phyloP scores from a whole-genome alignment of 1,140 invertebrate genomes.

The Conus betulinus region DNA sequence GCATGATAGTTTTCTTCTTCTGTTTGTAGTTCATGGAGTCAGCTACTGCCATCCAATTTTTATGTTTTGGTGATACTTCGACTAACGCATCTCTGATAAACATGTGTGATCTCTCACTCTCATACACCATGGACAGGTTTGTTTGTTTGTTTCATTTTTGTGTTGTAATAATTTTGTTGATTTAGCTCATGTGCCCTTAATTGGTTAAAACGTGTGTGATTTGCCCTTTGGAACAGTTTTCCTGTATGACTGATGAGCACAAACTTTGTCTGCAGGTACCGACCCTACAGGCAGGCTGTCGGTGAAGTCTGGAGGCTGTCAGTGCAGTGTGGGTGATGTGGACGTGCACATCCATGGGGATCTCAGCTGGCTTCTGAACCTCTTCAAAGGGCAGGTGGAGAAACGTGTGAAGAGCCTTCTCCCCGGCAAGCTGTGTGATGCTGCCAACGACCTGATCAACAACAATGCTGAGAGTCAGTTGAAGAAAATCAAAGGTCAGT shows the following conservation, averaged over 20 bases:
- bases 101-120: neutral
- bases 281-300: slow-evolving; percentile 26
- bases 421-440: slow-evolving; percentile 42
- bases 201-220: neutral
- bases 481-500: slow-evolving; percentile 18
- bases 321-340: slow-evolving; percentile 42
- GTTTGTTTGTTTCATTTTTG: neutral
- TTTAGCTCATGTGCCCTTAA: too few relatives aligned
- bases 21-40: too few relatives aligned
- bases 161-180: neutral
- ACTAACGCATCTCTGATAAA: too few relatives aligned
- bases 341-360: slow-evolving; percentile 55
- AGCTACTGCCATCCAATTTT: too few relatives aligned
- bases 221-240: neutral
- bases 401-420: slow-evolving; percentile 40
- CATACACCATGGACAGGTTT: neutral
- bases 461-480: slow-evolving; percentile 40
- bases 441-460: slow-evolving; percentile 36
- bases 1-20: too few relatives aligned
- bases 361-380: slow-evolving; percentile 50
- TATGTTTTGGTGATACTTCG: too few relatives aligned
- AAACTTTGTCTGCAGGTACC: neutral
- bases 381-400: slow-evolving; percentile 48
- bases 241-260: neutral
- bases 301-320: slow-evolving; percentile 38